Evolutionary conservation across 2,888 invertebrate genomes (phyloP), one percentile per base, ranked within the genome.

Genomic region (Drosophila borborema): DNA sequence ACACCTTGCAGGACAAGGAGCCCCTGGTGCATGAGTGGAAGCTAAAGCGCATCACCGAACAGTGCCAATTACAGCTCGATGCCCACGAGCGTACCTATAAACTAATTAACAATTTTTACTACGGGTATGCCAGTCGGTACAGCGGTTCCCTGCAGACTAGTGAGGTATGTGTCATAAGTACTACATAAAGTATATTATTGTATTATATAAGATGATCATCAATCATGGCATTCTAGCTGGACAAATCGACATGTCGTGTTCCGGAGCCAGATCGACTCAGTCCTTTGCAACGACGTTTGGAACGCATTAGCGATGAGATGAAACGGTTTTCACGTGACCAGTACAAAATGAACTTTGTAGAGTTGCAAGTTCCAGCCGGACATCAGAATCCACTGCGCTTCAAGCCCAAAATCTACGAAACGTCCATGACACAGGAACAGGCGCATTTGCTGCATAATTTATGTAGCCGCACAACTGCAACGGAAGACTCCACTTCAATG

Each of bases 261-360:
- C 73, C 86, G 8, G 89, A 91, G 43, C 92, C 92, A 0, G 78
- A 87, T 10, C 63, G 69, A 1, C 63, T 80, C 0, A 92, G 93
- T 54, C 88, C 92, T 0, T 64, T 93, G 18, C 84, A 90, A 53
- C 84, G 93, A 12, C 84, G 79, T 2, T 80, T 91, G 56, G 87
- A 91, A 51, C 88, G 93, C 14, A 82, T 92, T 66, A 71, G 69
- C 1, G 92, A 92, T 49, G 93, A 93, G 70, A 66, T 79, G 51
- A 90, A 88, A 54, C 89, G 91, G 40, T 93, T 93, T 23, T 91
- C 86, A 6, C 84, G 85, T 31, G 92, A 92, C 31, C 91, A 92
- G 64, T 93, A 93, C 77, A 92, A 92, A 82, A 71, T 92, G 41
- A 92, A 92, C 72, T 92, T 91, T 77, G 84, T 92, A 16, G 92